phyloP scores from a whole-genome alignment of 2,113 vertebrate genomes.

The Pseudopipra pipra region DNA sequence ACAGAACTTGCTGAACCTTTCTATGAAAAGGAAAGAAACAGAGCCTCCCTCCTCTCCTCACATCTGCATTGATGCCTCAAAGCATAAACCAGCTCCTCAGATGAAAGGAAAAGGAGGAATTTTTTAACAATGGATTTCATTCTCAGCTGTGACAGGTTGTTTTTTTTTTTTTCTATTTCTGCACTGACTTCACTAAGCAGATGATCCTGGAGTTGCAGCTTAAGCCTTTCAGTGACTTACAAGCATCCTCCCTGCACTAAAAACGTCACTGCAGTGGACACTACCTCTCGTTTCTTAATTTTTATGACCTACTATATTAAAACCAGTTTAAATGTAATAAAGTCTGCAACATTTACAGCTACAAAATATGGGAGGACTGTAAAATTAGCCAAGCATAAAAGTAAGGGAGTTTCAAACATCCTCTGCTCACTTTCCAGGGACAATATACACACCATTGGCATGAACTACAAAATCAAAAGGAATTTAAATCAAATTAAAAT shows the following conservation, averaged over 20 bases:
- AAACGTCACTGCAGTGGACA: slow-evolving; percentile 10
- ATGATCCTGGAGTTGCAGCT: slow-evolving; percentile 21
- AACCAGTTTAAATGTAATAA: slow-evolving; percentile 69
- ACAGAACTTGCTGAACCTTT: not conserved
- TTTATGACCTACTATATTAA: slow-evolving; percentile 63
- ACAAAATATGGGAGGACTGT: slow-evolving; percentile 65
- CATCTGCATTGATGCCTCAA: not conserved
- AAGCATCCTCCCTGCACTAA: not conserved
- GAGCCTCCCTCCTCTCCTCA: not conserved
- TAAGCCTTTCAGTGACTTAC: not conserved
- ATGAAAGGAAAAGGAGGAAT: slow-evolving; percentile 14
- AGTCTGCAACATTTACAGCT: slow-evolving; percentile 62
- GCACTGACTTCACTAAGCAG: not conserved
- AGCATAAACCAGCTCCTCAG: slow-evolving; percentile 1
- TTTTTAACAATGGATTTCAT: slow-evolving; percentile 32
- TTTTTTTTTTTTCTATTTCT: not conserved
- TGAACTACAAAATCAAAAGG: not conserved
- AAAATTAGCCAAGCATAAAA: slow-evolving; percentile 69
- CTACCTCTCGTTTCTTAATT: not conserved
- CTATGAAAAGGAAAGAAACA: not conserved
- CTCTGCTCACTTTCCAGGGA: slow-evolving; percentile 2
- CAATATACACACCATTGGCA: slow-evolving; percentile 20
- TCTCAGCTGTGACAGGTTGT: not conserved
- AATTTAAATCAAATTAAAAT: slow-evolving; percentile 51
- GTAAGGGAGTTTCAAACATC: slow-evolving; percentile 38